Evolutionary conservation across 2,797 vertebrate species (phyloP).

Genomic region (Pterois miles): DNA sequence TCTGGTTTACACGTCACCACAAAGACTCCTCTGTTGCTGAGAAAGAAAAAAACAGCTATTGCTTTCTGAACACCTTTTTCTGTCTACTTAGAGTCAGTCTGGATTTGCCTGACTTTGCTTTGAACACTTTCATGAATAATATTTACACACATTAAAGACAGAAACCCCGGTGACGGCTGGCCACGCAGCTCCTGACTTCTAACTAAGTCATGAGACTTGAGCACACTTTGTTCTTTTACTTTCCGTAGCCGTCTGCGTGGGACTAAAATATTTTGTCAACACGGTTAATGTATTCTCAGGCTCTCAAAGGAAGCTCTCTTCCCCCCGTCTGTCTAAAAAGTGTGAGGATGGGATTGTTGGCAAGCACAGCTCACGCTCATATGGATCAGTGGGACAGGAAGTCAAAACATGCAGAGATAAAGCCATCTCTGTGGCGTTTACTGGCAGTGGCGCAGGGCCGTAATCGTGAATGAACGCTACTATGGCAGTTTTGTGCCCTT

Average conservation of each 20-base stretch:
- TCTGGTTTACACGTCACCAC: constrained; percentile 3
- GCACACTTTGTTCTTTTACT: constrained; percentile 29
- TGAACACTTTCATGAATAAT: constrained; percentile 63
- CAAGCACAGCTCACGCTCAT: constrained; percentile 14
- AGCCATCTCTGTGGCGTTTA: constrained; percentile 42
- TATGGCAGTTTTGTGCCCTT: constrained; percentile 18
- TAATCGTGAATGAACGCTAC: constrained; percentile 35
- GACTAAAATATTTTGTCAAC: constrained; percentile 39
- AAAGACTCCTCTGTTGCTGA: constrained; percentile 26
- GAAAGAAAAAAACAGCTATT: constrained; percentile 33
- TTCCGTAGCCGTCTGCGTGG: not conserved
- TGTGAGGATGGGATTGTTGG: constrained; percentile 38
- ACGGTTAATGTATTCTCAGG: constrained; percentile 38
- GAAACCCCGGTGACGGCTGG: constrained; percentile 15
- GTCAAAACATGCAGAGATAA: constrained; percentile 45
- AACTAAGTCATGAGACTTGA: constrained; percentile 13
- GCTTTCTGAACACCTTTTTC: constrained; percentile 37
- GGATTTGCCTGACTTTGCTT: constrained; percentile 59
- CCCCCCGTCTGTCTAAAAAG: constrained; percentile 11
- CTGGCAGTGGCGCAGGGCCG: constrained; percentile 17
- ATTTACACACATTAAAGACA: constrained; percentile 62
- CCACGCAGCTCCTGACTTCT: constrained; percentile 1
- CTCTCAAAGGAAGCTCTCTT: constrained; percentile 40
- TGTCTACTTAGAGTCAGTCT: constrained; percentile 61
- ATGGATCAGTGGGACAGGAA: constrained; percentile 47